Base-by-base conservation (phyloP, 2,888 invertebrate species). In the Gryllus longicercus region DNA sequence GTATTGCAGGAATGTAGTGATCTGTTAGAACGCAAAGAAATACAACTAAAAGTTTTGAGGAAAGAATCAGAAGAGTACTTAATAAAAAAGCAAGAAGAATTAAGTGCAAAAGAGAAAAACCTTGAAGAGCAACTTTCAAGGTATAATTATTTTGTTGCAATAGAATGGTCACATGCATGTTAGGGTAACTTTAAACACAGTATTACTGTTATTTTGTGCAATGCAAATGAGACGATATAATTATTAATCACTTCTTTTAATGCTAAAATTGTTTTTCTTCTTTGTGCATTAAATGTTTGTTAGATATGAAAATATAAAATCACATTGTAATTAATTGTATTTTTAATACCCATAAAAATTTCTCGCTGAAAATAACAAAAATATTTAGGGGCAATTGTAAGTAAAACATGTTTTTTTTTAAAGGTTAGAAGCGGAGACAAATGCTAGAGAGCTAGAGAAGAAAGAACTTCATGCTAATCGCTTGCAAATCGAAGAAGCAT, bases 341-440 rank as follows among this genome's bases (percentile, higher is more conserved):
- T 38, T 38, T 38, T 38, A 38, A 38, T 38, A 38, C 38, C 8
- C 38, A 5, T 8, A 38, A 38, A 38, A 5, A 38, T 38, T 38
- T 38, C 38, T 38, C 38, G 38, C 5, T 38, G 1, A 38, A 38
- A 38, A 38, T 38, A 38, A 25, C 25, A 25, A 38, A 38, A 38
- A 38, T 38, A 38, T 38, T 38, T 8, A 38, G 38, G 38, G 38
- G 38, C 38, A 38, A 8, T 38, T 38, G 38, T 38, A 38, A 5
- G 38, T 38, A 38, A 38, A 8, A 38, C 8, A 11, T 21, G 11
- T 76, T 25, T 14, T 74, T 78, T 50, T 18, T 14, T 79, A 50
- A 38, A 82, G 82, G 76, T 81, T 82, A 75, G 74, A 79, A 21
- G 49, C 50, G 18, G 82, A 82, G 75, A 75, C 79, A n/a, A 77